These are phyloP conservation scores for Squalus acanthias DNA, from an alignment of 2,797 vertebrate species.

Conservation along the genomic window DNA sequence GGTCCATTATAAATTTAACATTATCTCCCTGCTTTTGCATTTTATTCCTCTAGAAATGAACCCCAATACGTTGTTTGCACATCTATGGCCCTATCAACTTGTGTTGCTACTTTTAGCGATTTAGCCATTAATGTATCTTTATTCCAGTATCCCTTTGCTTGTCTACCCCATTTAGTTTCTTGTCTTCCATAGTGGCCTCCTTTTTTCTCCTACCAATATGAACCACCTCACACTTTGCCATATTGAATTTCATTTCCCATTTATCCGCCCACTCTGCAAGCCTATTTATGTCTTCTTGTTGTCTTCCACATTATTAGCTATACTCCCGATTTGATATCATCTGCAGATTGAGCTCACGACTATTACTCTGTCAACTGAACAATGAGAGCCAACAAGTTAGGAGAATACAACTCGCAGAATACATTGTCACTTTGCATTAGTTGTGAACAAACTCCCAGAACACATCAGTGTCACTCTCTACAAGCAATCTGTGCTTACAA, in stretches of 20 bases:
- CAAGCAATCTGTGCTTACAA: background rate
- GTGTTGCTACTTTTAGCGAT: background rate
- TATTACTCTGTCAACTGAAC: background rate
- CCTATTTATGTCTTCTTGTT: background rate
- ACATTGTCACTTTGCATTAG: background rate
- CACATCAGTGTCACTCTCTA: background rate
- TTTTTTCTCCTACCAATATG: background rate
- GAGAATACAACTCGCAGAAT: background rate
- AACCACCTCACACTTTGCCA: background rate
- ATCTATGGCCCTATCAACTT: background rate
- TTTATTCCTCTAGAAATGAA: background rate
- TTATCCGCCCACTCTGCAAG: background rate
- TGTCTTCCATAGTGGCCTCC: background rate
- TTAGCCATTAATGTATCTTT: background rate
- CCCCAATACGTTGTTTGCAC: background rate
- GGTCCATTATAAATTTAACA: background rate
- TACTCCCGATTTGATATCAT: background rate
- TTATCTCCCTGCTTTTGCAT: background rate
- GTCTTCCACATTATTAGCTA: background rate
- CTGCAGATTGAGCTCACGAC: background rate
- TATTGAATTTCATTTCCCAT: background rate
- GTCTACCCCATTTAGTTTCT: background rate
- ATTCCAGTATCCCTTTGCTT: background rate
- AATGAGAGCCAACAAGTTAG: background rate
- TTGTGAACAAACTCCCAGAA: background rate